A percentile compares a stretch with the other conserved stretches of the same genome.
These are phyloP conservation scores for Machimus atricapillus DNA, from an alignment of 2,888 invertebrate genomes.

Conservation along the genomic window DNA sequence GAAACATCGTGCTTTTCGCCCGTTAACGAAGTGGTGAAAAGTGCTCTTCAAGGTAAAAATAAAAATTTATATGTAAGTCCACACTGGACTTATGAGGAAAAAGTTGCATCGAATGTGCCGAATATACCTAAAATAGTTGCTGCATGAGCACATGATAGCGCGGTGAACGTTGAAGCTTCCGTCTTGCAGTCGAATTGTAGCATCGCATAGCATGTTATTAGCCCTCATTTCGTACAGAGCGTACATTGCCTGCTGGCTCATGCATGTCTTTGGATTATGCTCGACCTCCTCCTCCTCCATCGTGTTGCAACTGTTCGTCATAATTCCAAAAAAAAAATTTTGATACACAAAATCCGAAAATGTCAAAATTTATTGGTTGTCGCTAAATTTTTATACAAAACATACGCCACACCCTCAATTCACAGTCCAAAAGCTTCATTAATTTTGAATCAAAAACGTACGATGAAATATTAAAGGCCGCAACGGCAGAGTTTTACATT, in stretches of 20 bases:
- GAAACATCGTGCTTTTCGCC: conserved; percentile 73
- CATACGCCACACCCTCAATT: conserved; percentile 4
- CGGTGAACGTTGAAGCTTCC: conserved; percentile 87
- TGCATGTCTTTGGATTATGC: conserved; percentile 62
- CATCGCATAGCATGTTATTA: conserved; percentile 86
- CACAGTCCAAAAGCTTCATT: neutral
- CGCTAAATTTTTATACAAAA: neutral
- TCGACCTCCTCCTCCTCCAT: conserved; percentile 50
- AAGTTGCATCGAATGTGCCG: neutral
- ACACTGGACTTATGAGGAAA: neutral
- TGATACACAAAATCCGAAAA: neutral
- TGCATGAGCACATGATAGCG: conserved; percentile 85
- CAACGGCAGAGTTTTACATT: conserved; percentile 19
- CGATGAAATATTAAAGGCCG: neutral
- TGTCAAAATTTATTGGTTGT: neutral
- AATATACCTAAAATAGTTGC: conserved; percentile 84
- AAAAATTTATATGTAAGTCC: neutral
- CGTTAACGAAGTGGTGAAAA: conserved; percentile 83
- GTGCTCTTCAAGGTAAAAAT: conserved; percentile 66
- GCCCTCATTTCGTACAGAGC: conserved; percentile 83
- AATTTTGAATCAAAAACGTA: conserved; percentile 5
- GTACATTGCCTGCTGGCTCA: conserved; percentile 85
- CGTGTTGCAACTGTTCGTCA: neutral
- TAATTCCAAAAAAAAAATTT: neutral
- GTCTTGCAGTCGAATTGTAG: conserved; percentile 81